These are phyloP conservation scores for Mimumesa dahlbomi DNA, from an alignment of 2,888 invertebrate species.

Conservation along the genomic window DNA sequence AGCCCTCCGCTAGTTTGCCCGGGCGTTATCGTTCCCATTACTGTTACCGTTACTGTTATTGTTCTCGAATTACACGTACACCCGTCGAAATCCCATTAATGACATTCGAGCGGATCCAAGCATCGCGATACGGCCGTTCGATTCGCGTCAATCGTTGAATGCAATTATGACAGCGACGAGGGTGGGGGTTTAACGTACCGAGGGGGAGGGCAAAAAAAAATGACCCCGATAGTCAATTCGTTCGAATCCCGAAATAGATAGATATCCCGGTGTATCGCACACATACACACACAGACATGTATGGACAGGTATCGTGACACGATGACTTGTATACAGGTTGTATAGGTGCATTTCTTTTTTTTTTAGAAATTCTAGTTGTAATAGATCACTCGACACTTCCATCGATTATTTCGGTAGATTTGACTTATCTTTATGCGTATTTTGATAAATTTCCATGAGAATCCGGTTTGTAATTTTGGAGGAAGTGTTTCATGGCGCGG, in stretches of 20 bases:
- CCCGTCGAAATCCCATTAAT: constrained; percentile 40
- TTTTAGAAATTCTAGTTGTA: too few species aligned
- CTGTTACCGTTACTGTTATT: constrained; percentile 54
- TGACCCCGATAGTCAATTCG: constrained; percentile 42
- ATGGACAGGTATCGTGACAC: too few species aligned
- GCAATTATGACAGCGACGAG: constrained; percentile 47
- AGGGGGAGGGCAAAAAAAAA: constrained; percentile 17
- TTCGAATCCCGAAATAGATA: constrained; percentile 37
- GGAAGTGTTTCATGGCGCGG: too few species aligned
- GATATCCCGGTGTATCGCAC: too few species aligned
- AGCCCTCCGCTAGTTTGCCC: constrained; percentile 27
- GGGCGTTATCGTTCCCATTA: constrained; percentile 45
- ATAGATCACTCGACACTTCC: too few species aligned
- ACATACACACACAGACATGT: too few species aligned
- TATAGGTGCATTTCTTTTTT: too few species aligned
- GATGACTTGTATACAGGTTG: too few species aligned
- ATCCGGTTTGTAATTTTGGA: too few species aligned
- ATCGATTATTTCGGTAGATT: too few species aligned
- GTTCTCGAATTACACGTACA: constrained; percentile 35
- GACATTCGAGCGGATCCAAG: constrained; percentile 27
- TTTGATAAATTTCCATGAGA: too few species aligned
- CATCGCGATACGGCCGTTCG: constrained; percentile 36
- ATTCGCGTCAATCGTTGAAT: constrained; percentile 42
- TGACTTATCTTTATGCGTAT: too few species aligned
- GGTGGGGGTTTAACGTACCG: background rate